phyloP scores from a whole-genome alignment of 64 coral and sea anemone species.

The Stichodactyla mertensii region DNA sequence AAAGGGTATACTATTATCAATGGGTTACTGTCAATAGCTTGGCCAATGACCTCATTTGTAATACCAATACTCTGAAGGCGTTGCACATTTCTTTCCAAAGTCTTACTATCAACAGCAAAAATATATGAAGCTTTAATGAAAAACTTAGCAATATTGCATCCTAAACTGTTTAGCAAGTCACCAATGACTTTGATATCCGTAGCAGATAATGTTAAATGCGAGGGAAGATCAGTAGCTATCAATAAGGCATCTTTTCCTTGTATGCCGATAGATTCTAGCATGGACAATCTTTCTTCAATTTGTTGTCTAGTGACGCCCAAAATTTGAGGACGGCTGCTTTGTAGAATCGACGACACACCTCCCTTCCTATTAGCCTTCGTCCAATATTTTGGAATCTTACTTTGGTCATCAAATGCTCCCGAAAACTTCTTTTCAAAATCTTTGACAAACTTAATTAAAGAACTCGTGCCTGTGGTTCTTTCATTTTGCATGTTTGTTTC shows the following conservation, averaged over 20 bases:
- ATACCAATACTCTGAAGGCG: conserved; percentile 54
- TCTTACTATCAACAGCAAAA: conserved; percentile 57
- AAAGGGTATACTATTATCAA: conserved; percentile 69
- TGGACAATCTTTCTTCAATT: conserved; percentile 51
- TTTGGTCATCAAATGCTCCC: neutral
- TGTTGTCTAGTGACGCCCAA: conserved; percentile 49
- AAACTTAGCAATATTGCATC: conserved; percentile 65
- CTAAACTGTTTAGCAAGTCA: conserved; percentile 62
- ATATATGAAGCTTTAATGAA: conserved; percentile 71
- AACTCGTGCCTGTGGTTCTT: neutral
- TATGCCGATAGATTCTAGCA: conserved; percentile 57
- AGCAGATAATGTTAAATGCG: conserved; percentile 56
- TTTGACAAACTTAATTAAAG: neutral
- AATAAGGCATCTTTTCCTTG: conserved; percentile 66
- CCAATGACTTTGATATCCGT: conserved; percentile 52
- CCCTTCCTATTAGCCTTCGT: neutral
- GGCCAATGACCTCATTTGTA: conserved; percentile 47
- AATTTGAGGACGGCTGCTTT: conserved; percentile 41
- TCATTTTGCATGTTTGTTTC: neutral
- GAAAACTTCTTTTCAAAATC: neutral
- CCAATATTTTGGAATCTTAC: neutral
- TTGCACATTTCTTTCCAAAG: conserved; percentile 55
- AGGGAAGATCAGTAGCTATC: conserved; percentile 71
- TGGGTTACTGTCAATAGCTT: conserved; percentile 60
- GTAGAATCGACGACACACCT: conserved; percentile 5